These are phyloP conservation scores for Thymelicus sylvestris DNA, from an alignment of 2,888 invertebrate species.

Conservation along the genomic window DNA sequence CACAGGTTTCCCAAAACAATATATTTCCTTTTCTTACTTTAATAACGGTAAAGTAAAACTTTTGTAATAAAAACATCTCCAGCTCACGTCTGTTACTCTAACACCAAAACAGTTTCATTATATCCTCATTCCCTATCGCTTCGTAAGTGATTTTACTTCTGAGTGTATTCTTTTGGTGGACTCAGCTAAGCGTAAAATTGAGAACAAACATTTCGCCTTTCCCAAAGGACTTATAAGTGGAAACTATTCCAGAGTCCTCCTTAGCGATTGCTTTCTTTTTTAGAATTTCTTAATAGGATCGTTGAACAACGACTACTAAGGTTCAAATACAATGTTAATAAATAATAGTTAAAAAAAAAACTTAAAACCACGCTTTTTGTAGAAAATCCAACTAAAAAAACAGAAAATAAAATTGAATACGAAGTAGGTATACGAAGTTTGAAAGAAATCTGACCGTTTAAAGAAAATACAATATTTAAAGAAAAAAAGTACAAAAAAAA, in stretches of 20 bases:
- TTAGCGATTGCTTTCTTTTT: constrained; percentile 24
- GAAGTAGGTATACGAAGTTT: too few species aligned
- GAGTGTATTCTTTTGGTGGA: constrained; percentile 58
- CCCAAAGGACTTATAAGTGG: constrained; percentile 35
- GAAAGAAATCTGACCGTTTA: too few species aligned
- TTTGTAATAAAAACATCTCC: constrained; percentile 19
- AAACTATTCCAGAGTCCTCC: constrained; percentile 25
- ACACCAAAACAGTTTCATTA: constrained; percentile 38
- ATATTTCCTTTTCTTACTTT: too few species aligned
- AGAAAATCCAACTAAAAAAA: too few species aligned
- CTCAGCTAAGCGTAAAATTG: constrained; percentile 73
- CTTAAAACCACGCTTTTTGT: too few species aligned
- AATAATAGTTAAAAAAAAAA: too few species aligned
- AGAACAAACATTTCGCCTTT: constrained; percentile 59
- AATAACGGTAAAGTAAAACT: constrained; percentile 6
- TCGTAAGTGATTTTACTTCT: constrained; percentile 56
- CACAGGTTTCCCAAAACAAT: too few species aligned
- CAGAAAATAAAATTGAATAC: too few species aligned
- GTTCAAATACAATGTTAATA: too few species aligned
- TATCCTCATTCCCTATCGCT: constrained; percentile 43
- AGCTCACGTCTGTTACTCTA: constrained; percentile 2
- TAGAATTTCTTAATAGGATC: constrained; percentile 1
- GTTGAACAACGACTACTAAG: background rate
- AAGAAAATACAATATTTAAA: too few species aligned
- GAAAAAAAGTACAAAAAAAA: too few species aligned